These are phyloP conservation scores for Agonopterix subpropinquella DNA, from an alignment of 2,888 invertebrate species.

Conservation along the genomic window DNA sequence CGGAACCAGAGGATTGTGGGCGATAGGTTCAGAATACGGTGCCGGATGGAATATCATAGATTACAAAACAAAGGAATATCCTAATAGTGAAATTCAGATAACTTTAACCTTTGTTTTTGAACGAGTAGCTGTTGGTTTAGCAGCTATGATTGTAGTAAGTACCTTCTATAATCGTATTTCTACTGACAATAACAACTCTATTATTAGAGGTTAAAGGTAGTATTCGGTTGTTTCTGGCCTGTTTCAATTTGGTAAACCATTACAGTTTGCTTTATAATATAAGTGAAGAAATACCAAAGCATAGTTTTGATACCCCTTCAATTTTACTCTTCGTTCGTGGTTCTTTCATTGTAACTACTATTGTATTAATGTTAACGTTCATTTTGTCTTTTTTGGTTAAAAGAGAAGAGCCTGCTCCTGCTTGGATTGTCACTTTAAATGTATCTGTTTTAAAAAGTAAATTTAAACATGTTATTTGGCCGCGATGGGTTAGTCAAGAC, in stretches of 20 bases:
- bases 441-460: slow-evolving; percentile 17
- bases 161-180: slow-evolving; percentile 27
- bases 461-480: slow-evolving; percentile 20
- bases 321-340: slow-evolving; percentile 31
- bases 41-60: slow-evolving; percentile 37
- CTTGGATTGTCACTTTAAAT: background rate
- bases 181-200: slow-evolving; percentile 23
- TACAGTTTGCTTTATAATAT: slow-evolving; percentile 24
- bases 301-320: slow-evolving; percentile 24
- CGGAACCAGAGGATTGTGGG: slow-evolving; percentile 4
- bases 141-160: slow-evolving; percentile 25
- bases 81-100: slow-evolving; percentile 17
- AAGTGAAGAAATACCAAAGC: slow-evolving; percentile 22
- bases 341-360: slow-evolving; percentile 27
- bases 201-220: slow-evolving; percentile 24
- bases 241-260: slow-evolving; percentile 32
- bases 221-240: slow-evolving; percentile 4
- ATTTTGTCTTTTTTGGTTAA: slow-evolving; percentile 10
- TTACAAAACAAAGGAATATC: slow-evolving; percentile 17
- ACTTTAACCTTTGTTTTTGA: slow-evolving; percentile 32
- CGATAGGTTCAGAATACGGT: slow-evolving; percentile 26
- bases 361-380: slow-evolving; percentile 22
- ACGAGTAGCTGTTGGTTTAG: slow-evolving; percentile 29
- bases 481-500: slow-evolving; percentile 7
- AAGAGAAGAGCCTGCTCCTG: background rate